phyloP scores from a whole-genome alignment of 2,888 invertebrate species.

The Podabrus alpinus region DNA sequence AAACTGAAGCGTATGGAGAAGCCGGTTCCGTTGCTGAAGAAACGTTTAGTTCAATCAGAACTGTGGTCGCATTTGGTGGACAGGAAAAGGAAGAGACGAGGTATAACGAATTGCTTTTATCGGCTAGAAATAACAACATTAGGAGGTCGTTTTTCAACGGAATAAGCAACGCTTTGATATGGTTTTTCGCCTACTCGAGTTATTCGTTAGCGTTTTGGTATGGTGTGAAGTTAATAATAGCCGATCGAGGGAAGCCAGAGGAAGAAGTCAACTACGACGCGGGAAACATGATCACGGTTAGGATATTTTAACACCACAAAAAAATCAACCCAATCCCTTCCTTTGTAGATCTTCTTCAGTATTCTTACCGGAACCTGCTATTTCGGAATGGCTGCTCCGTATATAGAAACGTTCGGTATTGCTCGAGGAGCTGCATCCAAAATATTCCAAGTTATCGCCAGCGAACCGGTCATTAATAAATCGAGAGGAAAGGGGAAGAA shows the following conservation, averaged over 20 bases:
- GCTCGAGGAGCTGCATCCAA: slow-evolving; percentile 80
- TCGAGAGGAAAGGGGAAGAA: slow-evolving; percentile 64
- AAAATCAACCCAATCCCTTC: background rate
- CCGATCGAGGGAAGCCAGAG: slow-evolving; percentile 57
- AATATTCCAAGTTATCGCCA: slow-evolving; percentile 77
- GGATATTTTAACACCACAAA: slow-evolving; percentile 34
- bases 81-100: slow-evolving; percentile 73
- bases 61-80: slow-evolving; percentile 80
- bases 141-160: slow-evolving; percentile 70
- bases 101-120: slow-evolving; percentile 61
- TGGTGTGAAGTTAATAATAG: slow-evolving; percentile 72
- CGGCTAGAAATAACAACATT: slow-evolving; percentile 67
- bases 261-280: slow-evolving; percentile 62
- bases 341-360: slow-evolving; percentile 74
- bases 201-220: slow-evolving; percentile 82
- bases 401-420: slow-evolving; percentile 77
- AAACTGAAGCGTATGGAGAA: slow-evolving; percentile 72
- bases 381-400: slow-evolving; percentile 83
- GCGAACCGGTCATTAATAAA: slow-evolving; percentile 75
- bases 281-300: slow-evolving; percentile 72
- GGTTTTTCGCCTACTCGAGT: slow-evolving; percentile 75
- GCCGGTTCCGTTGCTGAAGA: slow-evolving; percentile 80
- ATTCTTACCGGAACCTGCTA: slow-evolving; percentile 75
- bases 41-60: slow-evolving; percentile 73
- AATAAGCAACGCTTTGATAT: slow-evolving; percentile 72